A percentile compares a stretch with the other conserved stretches of the same genome.
phyloP scores from a whole-genome alignment of 2,113 vertebrate species.

The Clarias macrocephalus region DNA sequence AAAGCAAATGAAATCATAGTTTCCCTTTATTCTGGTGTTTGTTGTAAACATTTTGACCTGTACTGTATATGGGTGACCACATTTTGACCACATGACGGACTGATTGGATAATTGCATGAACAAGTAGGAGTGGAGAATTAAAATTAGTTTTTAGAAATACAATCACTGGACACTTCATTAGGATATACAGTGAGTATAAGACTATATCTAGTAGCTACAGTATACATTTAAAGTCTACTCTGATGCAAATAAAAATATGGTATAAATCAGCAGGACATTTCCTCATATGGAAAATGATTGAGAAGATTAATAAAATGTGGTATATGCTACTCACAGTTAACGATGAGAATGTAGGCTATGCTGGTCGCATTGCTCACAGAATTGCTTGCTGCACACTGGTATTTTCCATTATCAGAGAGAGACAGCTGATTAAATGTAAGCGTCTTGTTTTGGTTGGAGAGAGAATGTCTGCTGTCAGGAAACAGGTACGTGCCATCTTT shows the following conservation, averaged over 20 bases:
- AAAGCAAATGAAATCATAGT: not conserved
- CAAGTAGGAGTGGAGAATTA: not conserved
- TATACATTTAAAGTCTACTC: not conserved
- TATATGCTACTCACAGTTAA: constrained; percentile 69
- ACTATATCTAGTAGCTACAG: not conserved
- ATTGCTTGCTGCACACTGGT: constrained; percentile 53
- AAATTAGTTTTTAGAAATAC: too few species aligned
- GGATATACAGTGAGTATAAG: not conserved
- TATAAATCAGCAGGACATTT: not conserved
- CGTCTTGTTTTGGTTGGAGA: constrained; percentile 41
- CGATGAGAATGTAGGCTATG: constrained; percentile 44
- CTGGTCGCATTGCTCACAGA: constrained; percentile 43
- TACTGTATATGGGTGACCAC: not conserved
- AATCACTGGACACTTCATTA: too few species aligned
- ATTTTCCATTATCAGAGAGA: constrained; percentile 47
- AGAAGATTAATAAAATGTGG: not conserved
- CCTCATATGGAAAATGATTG: not conserved
- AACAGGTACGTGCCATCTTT: constrained; percentile 32
- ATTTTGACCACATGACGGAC: not conserved
- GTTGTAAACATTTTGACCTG: not conserved
- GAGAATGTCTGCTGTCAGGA: not conserved
- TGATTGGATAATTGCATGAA: not conserved
- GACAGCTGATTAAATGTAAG: constrained; percentile 14
- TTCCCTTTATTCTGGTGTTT: not conserved
- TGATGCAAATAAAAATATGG: not conserved